A percentile compares a stretch with the other conserved stretches of the same genome.
These are phyloP conservation scores for Sebastiscus albofasciatus DNA, from an alignment of 2,797 vertebrate species.

Conservation along the genomic window DNA sequence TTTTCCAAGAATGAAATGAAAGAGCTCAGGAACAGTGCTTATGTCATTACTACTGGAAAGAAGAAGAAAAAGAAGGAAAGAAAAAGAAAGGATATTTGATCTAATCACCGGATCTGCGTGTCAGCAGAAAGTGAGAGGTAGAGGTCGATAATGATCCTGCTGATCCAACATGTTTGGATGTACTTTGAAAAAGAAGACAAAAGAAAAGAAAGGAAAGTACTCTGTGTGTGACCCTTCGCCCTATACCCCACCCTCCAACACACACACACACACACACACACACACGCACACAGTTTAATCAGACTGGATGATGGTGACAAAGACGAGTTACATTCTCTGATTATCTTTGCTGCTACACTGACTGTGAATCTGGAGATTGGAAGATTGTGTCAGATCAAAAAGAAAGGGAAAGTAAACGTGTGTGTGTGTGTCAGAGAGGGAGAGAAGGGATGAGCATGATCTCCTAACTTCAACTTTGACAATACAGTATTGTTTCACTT, in stretches of 20 bases:
- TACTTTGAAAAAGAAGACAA: background rate
- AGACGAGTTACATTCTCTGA: background rate
- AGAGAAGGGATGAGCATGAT: background rate
- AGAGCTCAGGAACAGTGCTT: background rate
- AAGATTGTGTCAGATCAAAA: background rate
- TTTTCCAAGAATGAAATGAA: background rate
- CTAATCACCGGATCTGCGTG: background rate
- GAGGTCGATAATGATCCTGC: slow-evolving; percentile 2
- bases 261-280: background rate
- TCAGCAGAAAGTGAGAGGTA: background rate
- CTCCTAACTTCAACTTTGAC: background rate
- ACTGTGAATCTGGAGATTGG: background rate
- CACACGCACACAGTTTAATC: background rate
- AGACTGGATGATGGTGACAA: background rate
- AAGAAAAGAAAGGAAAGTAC: background rate
- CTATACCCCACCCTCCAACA: background rate
- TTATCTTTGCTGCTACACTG: background rate
- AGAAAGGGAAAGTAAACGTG: no score
- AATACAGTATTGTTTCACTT: background rate
- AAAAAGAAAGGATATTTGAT: background rate
- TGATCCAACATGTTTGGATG: background rate
- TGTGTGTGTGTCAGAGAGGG: background rate
- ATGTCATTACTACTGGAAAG: background rate
- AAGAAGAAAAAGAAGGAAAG: background rate
- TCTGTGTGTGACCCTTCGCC: background rate